phyloP scores from a whole-genome alignment of 2,113 vertebrate species.

The Macquaria ambigua region DNA sequence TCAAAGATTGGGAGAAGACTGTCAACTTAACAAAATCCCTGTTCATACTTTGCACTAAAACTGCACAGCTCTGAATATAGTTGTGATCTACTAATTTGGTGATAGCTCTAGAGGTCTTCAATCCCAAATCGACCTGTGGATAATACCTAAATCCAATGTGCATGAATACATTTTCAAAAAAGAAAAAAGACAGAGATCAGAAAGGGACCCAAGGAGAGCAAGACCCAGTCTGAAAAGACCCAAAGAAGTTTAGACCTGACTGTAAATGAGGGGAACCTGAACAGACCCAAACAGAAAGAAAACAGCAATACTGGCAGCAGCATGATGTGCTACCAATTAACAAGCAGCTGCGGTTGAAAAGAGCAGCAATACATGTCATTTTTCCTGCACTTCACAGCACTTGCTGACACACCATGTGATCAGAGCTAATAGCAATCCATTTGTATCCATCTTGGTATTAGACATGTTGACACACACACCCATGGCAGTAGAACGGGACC shows the following conservation, averaged over 20 bases:
- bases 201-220: neutral
- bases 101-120: neutral
- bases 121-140: neutral
- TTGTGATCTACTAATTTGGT: too few relatives aligned
- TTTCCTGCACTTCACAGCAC: neutral
- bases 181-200: neutral
- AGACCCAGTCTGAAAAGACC: neutral
- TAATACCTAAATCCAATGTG: neutral
- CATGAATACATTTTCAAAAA: neutral
- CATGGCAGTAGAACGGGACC: neutral
- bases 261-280: neutral
- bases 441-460: neutral
- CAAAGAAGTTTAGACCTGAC: neutral
- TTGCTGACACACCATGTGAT: neutral
- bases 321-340: neutral
- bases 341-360: neutral
- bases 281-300: neutral
- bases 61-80: neutral
- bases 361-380: neutral
- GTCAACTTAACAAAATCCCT: neutral
- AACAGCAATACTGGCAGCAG: too few relatives aligned
- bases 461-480: neutral
- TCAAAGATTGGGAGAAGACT: neutral
- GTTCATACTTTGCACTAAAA: neutral
- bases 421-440: neutral